A percentile compares a stretch with the other conserved stretches of the same genome.
Evolutionary conservation across 2,113 vertebrate species (phyloP).

Genomic region (Protobothrops flavoviridis): DNA sequence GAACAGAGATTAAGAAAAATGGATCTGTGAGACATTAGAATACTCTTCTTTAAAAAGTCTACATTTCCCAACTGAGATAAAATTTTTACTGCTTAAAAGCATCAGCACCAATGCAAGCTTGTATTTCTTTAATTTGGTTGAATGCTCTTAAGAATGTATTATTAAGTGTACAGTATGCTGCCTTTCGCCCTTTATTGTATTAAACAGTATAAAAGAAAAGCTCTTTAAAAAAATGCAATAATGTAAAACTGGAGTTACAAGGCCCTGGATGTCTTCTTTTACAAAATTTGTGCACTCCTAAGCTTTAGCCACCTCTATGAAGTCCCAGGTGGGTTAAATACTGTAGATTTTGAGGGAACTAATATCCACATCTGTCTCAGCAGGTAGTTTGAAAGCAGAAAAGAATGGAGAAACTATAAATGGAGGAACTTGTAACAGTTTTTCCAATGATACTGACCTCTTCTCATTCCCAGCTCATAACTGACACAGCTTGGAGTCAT

Average conservation of each 20-base stretch:
- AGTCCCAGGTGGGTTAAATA: neutral
- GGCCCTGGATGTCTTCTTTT: neutral
- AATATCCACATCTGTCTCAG: neutral
- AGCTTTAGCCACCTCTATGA: neutral
- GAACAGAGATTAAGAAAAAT: neutral
- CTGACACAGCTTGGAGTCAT: neutral
- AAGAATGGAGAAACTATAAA: neutral
- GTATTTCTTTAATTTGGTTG: neutral
- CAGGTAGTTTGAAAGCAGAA: neutral
- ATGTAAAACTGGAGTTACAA: neutral
- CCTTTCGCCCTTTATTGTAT: neutral
- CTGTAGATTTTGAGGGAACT: neutral
- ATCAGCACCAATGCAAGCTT: neutral
- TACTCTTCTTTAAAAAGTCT: neutral
- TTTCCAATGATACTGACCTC: neutral
- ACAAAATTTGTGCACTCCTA: neutral
- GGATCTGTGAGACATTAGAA: neutral
- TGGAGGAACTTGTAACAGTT: neutral
- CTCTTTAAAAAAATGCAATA: neutral
- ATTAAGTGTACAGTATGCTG: neutral
- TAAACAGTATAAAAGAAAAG: neutral
- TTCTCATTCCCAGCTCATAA: neutral
- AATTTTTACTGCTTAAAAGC: neutral
- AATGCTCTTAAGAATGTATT: neutral
- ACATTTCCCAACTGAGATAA: neutral